These are phyloP conservation scores for Eudasyphora cyanicolor DNA, from an alignment of 2,888 invertebrate species.

Conservation along the genomic window DNA sequence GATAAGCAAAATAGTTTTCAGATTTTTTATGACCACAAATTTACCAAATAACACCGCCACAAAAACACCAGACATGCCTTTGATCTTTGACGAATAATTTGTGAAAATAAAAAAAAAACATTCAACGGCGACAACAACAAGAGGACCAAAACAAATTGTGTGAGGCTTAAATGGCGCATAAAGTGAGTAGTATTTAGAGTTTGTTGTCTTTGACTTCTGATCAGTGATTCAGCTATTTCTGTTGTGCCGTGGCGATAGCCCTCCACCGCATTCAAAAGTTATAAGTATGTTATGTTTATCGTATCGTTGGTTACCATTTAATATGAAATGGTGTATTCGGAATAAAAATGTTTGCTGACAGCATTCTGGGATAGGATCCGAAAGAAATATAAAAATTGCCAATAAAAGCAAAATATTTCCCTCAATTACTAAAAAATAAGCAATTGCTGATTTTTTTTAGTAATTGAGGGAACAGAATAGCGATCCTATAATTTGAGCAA, in stretches of 20 bases:
- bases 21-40: slow-evolving; percentile 49
- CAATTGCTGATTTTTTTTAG: too few species aligned
- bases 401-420: too few species aligned
- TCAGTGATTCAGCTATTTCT: slow-evolving; percentile 61
- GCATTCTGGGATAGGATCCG: too few species aligned
- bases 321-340: background rate
- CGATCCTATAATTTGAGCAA: too few species aligned
- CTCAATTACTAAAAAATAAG: too few species aligned
- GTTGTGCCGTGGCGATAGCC: background rate
- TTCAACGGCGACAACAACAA: too few species aligned
- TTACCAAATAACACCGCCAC: slow-evolving; percentile 8
- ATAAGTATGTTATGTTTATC: slow-evolving; percentile 8
- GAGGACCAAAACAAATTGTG: background rate
- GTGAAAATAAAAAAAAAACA: background rate
- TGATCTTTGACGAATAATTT: slow-evolving; percentile 52
- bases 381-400: too few species aligned
- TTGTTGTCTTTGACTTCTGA: slow-evolving; percentile 48
- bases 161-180: slow-evolving; percentile 47
- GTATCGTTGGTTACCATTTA: background rate
- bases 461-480: too few species aligned
- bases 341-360: too few species aligned
- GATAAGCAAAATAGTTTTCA: slow-evolving; percentile 58
- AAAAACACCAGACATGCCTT: slow-evolving; percentile 37
- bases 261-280: slow-evolving; percentile 26
- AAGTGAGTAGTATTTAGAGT: slow-evolving; percentile 18